Evolutionary conservation across 2,797 vertebrate species (phyloP).

Genomic region (Meriones psammophilus): DNA sequence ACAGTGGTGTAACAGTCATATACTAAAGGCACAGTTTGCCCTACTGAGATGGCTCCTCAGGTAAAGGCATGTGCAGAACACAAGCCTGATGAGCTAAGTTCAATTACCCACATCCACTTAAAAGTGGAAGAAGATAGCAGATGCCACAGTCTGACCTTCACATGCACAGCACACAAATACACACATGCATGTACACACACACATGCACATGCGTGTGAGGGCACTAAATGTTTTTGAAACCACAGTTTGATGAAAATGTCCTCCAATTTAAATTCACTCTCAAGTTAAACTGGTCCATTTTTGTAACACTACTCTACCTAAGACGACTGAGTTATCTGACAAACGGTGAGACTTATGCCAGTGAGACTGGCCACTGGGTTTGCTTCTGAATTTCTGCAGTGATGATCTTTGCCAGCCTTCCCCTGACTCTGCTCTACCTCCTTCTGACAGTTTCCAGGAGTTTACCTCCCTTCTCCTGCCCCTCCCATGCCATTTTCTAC

Average conservation of each 20-base stretch:
- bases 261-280: neutral
- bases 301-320: neutral
- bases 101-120: neutral
- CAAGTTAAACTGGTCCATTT: neutral
- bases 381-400: neutral
- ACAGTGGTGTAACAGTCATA: neutral
- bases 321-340: neutral
- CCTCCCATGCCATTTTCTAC: neutral
- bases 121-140: neutral
- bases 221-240: neutral
- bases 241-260: neutral
- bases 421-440: neutral
- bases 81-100: neutral
- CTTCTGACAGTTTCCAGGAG: neutral
- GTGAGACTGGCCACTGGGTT: neutral
- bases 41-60: neutral
- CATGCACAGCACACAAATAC: neutral
- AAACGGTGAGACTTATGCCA: neutral
- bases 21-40: neutral
- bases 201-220: no score
- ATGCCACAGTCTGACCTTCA: neutral
- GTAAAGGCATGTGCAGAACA: neutral
- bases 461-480: neutral
- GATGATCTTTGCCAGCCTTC: neutral
- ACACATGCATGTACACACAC: neutral